These are phyloP conservation scores for Perognathus longimembris DNA, from an alignment of 2,113 vertebrate species.

Conservation along the genomic window DNA sequence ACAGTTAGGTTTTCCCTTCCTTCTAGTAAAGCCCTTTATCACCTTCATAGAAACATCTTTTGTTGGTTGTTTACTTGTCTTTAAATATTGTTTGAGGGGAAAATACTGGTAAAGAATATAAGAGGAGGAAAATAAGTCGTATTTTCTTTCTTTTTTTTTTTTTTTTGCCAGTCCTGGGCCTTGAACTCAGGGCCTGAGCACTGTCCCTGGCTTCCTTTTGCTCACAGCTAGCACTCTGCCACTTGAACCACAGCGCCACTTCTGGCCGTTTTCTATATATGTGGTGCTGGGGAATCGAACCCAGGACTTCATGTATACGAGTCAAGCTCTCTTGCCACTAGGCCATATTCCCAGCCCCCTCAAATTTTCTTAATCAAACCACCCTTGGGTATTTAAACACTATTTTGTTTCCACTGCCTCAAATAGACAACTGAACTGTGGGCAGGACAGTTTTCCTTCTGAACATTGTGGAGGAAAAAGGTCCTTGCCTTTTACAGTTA, in stretches of 20 bases:
- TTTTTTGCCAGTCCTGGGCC: too few species aligned
- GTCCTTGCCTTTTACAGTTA: not conserved
- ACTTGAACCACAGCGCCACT: too few species aligned
- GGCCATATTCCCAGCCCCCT: too few species aligned
- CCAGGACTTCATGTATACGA: too few species aligned
- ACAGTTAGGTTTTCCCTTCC: not conserved
- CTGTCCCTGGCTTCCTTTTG: too few species aligned
- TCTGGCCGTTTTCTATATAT: too few species aligned
- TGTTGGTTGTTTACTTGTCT: not conserved
- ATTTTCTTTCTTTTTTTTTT: not conserved
- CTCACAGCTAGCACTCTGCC: too few species aligned
- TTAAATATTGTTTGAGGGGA: not conserved
- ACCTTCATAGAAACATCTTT: not conserved
- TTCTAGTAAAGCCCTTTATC: not conserved
- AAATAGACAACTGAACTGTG: not conserved
- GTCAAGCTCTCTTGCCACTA: too few species aligned
- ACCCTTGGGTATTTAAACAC: not conserved
- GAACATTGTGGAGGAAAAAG: not conserved
- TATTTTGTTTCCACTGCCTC: not conserved
- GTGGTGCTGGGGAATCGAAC: too few species aligned
- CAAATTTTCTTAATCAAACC: too few species aligned
- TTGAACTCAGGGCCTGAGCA: too few species aligned
- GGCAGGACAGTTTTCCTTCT: not conserved
- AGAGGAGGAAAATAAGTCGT: slow-evolving; percentile 12
- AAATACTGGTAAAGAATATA: not conserved